Base-by-base conservation (phyloP, 2,113 vertebrate genomes). In the Anser brachyrhynchus region DNA sequence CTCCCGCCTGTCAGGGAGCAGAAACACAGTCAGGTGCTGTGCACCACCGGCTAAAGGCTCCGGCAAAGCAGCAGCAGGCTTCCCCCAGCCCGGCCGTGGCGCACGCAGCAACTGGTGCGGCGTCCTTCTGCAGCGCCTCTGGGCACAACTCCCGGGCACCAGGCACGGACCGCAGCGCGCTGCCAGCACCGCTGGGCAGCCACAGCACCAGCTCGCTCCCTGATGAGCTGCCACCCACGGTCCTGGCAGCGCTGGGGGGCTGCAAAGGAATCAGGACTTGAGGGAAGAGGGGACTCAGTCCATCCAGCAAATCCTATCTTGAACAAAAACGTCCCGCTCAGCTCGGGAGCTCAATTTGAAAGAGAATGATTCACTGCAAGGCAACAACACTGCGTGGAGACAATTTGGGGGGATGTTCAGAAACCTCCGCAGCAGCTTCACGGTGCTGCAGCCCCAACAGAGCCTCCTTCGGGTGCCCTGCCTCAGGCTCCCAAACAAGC, bases 1-100 rank as follows among this genome's bases (percentile, higher is more conserved):
- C 73, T 97, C 97, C n/a, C 96, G 90, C 80, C 97, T 98, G 80
- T 57, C 83, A 89, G 41, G 85, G 37, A 77, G 25, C n/a, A 13
- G 54, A 51, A 23, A 44, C 13, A 5, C 4, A 0, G 25, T 78
- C 11, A 35, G 44, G 44, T 10, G 8, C 35, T 7, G 39, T 3
- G 10, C 19, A 18, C 22, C 19, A 4, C 57, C n/a, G 21, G 61
- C 19, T 2, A 55, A 35, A 26, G 31, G 29, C 44, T 22, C 19
- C 11, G 44, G 29, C 4, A 4, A 44, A 13, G 43, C 26, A 12
- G 37, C 13, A 1, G 51, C 41, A 11, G 25, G 29, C 46, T 23
- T 61, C 57, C 57, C 21, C 55, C 84, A 13, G 9, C 49, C 26
- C 41, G 0, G 0, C 55, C 25, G 31, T 13, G 1, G 35, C 35